Evolutionary conservation across 2,797 vertebrate species (phyloP).

Genomic region (Sebastes baramenuke): DNA sequence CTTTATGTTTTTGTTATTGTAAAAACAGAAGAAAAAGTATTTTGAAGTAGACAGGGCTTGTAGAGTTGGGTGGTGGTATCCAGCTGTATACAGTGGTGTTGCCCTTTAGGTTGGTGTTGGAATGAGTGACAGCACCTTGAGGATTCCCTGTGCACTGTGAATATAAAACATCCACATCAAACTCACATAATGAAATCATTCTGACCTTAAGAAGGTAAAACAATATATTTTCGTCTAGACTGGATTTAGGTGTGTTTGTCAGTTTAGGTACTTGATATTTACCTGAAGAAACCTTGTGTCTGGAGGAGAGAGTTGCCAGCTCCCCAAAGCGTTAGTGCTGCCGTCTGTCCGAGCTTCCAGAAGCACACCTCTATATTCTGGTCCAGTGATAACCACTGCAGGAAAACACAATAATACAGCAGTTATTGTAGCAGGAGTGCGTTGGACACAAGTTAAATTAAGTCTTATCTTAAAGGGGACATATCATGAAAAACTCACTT

Average conservation of each 20-base stretch:
- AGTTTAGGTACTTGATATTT: neutral
- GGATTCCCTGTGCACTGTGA: conserved; percentile 70
- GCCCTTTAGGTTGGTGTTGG: conserved; percentile 54
- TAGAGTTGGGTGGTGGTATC: conserved; percentile 50
- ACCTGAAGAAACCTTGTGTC: conserved; percentile 76
- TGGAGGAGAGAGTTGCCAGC: conserved; percentile 68
- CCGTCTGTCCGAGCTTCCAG: conserved; percentile 61
- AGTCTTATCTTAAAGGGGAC: neutral
- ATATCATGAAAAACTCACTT: no score
- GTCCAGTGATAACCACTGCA: conserved; percentile 70
- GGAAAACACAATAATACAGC: neutral
- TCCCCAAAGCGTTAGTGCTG: conserved; percentile 54
- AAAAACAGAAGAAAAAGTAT: neutral
- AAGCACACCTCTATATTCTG: conserved; percentile 66
- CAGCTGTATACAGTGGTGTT: conserved; percentile 70
- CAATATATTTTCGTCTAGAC: neutral
- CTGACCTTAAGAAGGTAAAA: neutral
- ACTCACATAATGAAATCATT: neutral
- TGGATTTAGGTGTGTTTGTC: neutral
- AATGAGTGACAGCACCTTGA: conserved; percentile 71
- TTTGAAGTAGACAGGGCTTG: conserved; percentile 54
- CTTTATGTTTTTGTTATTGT: neutral
- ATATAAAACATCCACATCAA: neutral
- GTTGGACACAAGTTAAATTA: neutral
- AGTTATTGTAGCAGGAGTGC: no score